A percentile compares a stretch with the other conserved stretches of the same genome.
phyloP scores from a whole-genome alignment of 2,113 vertebrate species.

The Sebastes schlegelii region DNA sequence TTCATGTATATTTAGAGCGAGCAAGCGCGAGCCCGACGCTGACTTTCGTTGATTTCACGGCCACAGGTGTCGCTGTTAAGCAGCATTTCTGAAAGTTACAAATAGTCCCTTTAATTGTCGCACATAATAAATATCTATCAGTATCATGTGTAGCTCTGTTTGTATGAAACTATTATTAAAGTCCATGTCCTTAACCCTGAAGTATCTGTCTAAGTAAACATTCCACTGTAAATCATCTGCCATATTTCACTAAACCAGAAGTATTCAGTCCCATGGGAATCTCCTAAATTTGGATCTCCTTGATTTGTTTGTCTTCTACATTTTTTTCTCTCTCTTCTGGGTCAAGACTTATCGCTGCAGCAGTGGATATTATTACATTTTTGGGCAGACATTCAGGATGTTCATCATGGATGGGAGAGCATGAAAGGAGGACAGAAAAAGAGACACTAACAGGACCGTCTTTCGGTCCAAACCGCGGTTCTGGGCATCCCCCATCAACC shows the following conservation, averaged over 20 bases:
- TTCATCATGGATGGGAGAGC: neutral
- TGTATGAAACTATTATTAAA: neutral
- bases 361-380: slow-evolving; percentile 13
- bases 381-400: slow-evolving; percentile 15
- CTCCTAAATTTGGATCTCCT: neutral
- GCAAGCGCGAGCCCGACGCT: no score
- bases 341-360: slow-evolving; percentile 22
- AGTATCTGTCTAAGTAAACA: neutral
- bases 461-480: neutral
- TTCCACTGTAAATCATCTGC: neutral
- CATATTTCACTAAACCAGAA: neutral
- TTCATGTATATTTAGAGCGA: no score
- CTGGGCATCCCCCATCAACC: neutral
- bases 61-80: no score
- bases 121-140: neutral
- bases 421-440: neutral
- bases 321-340: slow-evolving; percentile 19
- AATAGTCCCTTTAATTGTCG: neutral
- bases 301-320: slow-evolving; percentile 30
- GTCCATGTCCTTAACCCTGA: neutral
- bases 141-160: neutral
- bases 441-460: slow-evolving; percentile 4
- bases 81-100: no score
- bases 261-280: slow-evolving; percentile 20
- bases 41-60: no score